Evolutionary conservation across 2,888 invertebrate genomes (phyloP), one percentile per base, ranked within the genome.

Genomic region (Leptura quadrifasciata): DNA sequence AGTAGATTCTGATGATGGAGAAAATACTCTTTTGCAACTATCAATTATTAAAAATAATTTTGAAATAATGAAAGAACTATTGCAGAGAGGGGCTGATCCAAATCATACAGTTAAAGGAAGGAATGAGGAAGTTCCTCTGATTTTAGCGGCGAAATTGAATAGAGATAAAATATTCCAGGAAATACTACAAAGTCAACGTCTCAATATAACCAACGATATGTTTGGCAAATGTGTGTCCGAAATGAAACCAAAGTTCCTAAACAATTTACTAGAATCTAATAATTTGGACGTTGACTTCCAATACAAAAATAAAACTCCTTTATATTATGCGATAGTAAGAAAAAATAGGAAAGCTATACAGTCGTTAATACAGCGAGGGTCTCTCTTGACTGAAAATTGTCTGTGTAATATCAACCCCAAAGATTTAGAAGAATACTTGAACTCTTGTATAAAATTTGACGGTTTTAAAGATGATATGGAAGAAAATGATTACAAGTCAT

Each of bases 281-380:
- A n/a, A 15, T 0, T 27, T 71, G 4, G 10, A 71, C 18, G 71
- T 71, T 17, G 12, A 71, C n/a, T 18, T 47, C 52, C 9, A 35
- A 24, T 61, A 61, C n/a, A 60, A 27, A 15, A 61, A 47, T 10
- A 71, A 71, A 12, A 71, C 71, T 1, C 71, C 71, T 4, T 52
- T 71, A 8, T 52, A 61, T 20, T 71, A 71, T 27, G 71, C 71
- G 5, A 71, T 71, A 60, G 27, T 18, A 24, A 47, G 61, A 52
- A 71, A 71, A 52, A 60, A 71, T 71, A 71, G n/a, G 18, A 71
- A 52, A 18, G 71, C 61, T 52, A 15, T 71, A 47, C 71, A 71
- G 27, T 39, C 17, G 0, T 17, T 71, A 8, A 47, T 71, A 6
- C 61, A 60, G 17, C 21, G 61, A 18, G 71, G 71, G 4, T 15